phyloP scores from a whole-genome alignment of 2,888 invertebrate genomes.

The Aethes cnicana region DNA sequence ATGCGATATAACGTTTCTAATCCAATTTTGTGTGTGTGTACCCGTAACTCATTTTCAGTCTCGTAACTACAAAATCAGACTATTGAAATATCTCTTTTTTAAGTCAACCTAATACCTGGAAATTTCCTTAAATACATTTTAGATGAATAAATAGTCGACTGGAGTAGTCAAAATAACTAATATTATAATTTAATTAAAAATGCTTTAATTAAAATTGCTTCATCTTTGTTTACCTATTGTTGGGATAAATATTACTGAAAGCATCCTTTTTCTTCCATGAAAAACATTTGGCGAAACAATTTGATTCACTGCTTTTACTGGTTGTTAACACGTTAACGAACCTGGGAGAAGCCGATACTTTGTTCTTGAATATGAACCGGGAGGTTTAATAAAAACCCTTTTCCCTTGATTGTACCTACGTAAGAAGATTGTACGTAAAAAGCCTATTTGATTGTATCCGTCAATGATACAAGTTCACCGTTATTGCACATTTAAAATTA shows the following conservation, averaged over 20 bases:
- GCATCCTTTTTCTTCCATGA: background rate
- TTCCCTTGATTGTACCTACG: constrained; percentile 9
- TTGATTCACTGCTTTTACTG: background rate
- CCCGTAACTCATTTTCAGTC: too few relatives aligned
- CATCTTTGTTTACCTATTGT: background rate
- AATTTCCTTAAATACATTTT: too few relatives aligned
- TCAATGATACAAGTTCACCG: constrained; percentile 8
- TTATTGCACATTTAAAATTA: too few relatives aligned
- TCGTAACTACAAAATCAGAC: too few relatives aligned
- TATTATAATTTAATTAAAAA: too few relatives aligned
- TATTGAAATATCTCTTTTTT: too few relatives aligned
- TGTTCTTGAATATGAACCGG: constrained; percentile 7
- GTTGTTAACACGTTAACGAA: constrained; percentile 12
- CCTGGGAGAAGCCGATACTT: background rate
- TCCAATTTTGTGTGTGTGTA: too few relatives aligned
- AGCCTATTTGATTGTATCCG: constrained; percentile 13
- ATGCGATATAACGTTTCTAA: too few relatives aligned
- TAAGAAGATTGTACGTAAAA: constrained; percentile 8
- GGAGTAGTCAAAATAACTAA: too few relatives aligned
- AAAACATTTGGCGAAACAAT: background rate
- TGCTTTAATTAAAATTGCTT: too few relatives aligned
- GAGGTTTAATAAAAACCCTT: constrained; percentile 9
- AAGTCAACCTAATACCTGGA: too few relatives aligned
- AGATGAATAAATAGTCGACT: too few relatives aligned
- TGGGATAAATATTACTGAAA: background rate